These are phyloP conservation scores for Dexiosoma caninum DNA, from an alignment of 2,888 invertebrate genomes.

Conservation along the genomic window DNA sequence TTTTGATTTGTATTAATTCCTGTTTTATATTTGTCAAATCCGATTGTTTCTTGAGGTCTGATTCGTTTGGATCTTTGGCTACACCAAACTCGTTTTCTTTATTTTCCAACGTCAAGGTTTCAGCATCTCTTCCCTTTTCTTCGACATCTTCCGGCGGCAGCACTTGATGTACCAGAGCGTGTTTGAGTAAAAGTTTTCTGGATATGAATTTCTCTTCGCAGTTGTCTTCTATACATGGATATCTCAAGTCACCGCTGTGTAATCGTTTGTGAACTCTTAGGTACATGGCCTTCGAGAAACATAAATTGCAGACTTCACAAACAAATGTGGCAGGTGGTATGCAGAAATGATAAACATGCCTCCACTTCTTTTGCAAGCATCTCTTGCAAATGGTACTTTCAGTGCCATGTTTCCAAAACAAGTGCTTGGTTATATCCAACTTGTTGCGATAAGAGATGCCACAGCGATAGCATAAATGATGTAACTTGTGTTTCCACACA, in stretches of 20 bases:
- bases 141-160: slow-evolving; percentile 18
- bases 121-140: not conserved
- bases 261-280: slow-evolving; percentile 90
- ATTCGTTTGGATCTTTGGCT: not conserved
- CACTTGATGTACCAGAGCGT: slow-evolving; percentile 81
- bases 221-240: slow-evolving; percentile 84
- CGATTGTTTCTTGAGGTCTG: slow-evolving; percentile 5
- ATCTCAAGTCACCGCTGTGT: slow-evolving; percentile 85
- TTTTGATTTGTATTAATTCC: slow-evolving; percentile 36
- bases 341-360: slow-evolving; percentile 94
- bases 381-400: slow-evolving; percentile 91
- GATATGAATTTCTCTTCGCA: slow-evolving; percentile 90
- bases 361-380: slow-evolving; percentile 94
- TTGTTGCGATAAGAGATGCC: slow-evolving; percentile 93
- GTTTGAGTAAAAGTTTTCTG: slow-evolving; percentile 86
- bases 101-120: slow-evolving; percentile 25
- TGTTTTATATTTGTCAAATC: slow-evolving; percentile 20
- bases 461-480: slow-evolving; percentile 92
- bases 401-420: slow-evolving; percentile 95
- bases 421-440: slow-evolving; percentile 91
- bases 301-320: slow-evolving; percentile 89
- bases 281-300: slow-evolving; percentile 86
- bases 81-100: slow-evolving; percentile 9
- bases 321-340: slow-evolving; percentile 87
- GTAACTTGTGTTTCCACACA: slow-evolving; percentile 93